phyloP scores from a whole-genome alignment of 1,140 invertebrate genomes.

The Penaeus indicus region DNA sequence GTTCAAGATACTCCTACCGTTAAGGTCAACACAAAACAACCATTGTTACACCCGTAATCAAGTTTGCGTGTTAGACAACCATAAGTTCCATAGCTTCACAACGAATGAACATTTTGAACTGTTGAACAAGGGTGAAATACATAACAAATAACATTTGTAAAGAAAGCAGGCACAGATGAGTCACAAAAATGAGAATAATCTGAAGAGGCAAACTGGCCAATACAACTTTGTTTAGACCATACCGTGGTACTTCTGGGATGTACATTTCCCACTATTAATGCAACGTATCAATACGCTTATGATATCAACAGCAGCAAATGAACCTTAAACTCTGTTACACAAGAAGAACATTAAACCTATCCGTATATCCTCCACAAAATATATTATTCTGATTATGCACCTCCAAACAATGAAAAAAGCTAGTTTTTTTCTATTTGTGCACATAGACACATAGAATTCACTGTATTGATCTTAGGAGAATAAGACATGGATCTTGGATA shows the following conservation, averaged over 20 bases:
- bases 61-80: constrained; percentile 31
- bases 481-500: constrained; percentile 22
- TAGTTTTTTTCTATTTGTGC: constrained; percentile 3
- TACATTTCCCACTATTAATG: constrained; percentile 3
- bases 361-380: too few relatives aligned
- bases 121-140: constrained; percentile 37
- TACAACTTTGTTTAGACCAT: constrained; percentile 27
- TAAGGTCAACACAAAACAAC: constrained; percentile 47
- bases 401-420: too few relatives aligned
- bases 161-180: background rate
- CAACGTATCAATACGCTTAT: too few relatives aligned
- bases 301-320: too few relatives aligned
- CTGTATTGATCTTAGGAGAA: constrained; percentile 32
- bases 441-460: constrained; percentile 43
- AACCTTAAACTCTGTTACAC: too few relatives aligned
- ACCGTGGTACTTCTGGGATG: background rate
- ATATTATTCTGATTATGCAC: too few relatives aligned
- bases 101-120: constrained; percentile 44
- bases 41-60: constrained; percentile 44
- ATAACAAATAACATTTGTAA: constrained; percentile 12
- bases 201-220: constrained; percentile 54
- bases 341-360: too few relatives aligned
- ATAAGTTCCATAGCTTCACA: constrained; percentile 39
- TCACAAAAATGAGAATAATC: constrained; percentile 47
- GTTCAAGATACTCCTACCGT: too few relatives aligned